Evolutionary conservation across 2,797 vertebrate species (phyloP).

Genomic region (Microhierax caerulescens): DNA sequence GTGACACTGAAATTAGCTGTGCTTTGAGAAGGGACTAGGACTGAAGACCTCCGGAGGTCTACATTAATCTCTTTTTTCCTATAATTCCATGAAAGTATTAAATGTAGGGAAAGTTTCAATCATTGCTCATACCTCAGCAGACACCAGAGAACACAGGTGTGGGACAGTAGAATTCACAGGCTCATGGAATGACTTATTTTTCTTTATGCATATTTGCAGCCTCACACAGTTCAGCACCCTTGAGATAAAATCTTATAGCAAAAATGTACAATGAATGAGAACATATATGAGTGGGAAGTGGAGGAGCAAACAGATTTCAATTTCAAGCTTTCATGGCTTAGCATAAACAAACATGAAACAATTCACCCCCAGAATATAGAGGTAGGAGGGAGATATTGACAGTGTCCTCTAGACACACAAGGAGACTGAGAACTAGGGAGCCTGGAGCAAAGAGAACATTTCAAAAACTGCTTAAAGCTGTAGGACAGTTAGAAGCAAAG

Average conservation of each 20-base stretch:
- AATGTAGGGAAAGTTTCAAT: background rate
- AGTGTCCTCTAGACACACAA: constrained; percentile 8
- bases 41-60: background rate
- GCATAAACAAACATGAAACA: constrained; percentile 59
- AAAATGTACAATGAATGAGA: constrained; percentile 17
- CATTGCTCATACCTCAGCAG: background rate
- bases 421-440: constrained; percentile 14
- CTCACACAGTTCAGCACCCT: constrained; percentile 7
- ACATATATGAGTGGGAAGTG: constrained; percentile 32
- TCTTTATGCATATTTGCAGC: background rate
- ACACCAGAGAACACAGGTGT: background rate
- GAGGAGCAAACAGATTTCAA: constrained; percentile 58
- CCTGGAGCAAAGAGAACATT: background rate
- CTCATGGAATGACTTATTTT: background rate
- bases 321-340: constrained; percentile 61
- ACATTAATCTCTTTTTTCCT: background rate
- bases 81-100: background rate
- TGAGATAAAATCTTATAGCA: constrained; percentile 27
- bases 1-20: background rate
- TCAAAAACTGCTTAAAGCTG: constrained; percentile 10
- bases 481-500: constrained; percentile 4
- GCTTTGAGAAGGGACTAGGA: background rate
- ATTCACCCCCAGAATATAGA: constrained; percentile 4
- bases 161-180: background rate
- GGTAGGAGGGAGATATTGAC: constrained; percentile 1